Base-by-base conservation (phyloP, 2,888 invertebrate genomes). In the Drosophila tripunctata region DNA sequence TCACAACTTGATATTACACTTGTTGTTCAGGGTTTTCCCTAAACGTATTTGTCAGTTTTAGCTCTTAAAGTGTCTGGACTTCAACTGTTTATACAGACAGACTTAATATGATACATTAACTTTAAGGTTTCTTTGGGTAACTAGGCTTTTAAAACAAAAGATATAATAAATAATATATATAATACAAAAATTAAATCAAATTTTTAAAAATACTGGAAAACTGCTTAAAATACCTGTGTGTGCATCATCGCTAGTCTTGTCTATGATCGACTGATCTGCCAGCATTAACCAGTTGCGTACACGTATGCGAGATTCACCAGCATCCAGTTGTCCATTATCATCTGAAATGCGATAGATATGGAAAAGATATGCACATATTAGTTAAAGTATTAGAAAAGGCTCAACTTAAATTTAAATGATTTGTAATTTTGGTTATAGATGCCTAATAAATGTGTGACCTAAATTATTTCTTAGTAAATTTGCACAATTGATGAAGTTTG, bases 261-360 rank as follows among this genome's bases (percentile, higher is more conserved):
- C 89, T 12, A 90, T 84, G 40, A 90, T 88, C 50, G 90, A 90
- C 51, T 90, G 89, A 87, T 91, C 91, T 5, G 91, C 91, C 72
- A 91, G 68, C 91, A 91, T 91, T 31, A 91, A 75, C 91, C 91
- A 91, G 67, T 91, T 91, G 41, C 91, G 90, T n/a, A 91, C 91
- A 5, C 91, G 88, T 48, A 91, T 91, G 40, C 91, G 88, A 36
- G 91, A 91, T 68, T 90, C 90, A 5, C 78, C 79, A 0, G 71
- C 52, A 30, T 82, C 77, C n/a, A 70, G 57, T 24, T 67, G 67
- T 12, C 51, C 67, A 47, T 66, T 77, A 35, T 78, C 70, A 72
- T 85, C 78, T 87, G 75, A 0, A 85, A 83, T 22, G 10, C 54
- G 63, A 24, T 14, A 7, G 17, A 52, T 12, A 48, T 19, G 31